Evolutionary conservation across 2,113 vertebrate genomes (phyloP).

Genomic region (Antechinus flavipes): DNA sequence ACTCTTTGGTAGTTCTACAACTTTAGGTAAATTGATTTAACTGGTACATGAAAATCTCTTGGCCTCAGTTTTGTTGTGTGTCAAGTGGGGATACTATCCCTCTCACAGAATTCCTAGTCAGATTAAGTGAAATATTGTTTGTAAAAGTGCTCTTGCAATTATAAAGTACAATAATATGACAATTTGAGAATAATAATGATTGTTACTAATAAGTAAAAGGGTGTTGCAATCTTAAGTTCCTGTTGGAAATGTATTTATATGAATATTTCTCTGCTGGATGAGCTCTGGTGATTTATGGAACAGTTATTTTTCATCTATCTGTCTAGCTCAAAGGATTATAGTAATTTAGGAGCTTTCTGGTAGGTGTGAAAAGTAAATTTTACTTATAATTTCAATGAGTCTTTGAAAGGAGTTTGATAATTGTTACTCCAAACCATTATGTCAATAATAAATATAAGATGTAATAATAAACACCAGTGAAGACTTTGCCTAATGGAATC

Average conservation of each 20-base stretch:
- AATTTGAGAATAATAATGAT: background rate
- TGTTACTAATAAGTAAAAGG: background rate
- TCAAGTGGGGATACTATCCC: background rate
- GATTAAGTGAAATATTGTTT: background rate
- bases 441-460: constrained; percentile 4
- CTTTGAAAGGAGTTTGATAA: constrained; percentile 15
- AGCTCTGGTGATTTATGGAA: constrained; percentile 4
- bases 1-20: background rate
- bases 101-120: background rate
- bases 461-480: background rate
- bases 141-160: background rate
- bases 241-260: constrained; percentile 15
- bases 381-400: constrained; percentile 22
- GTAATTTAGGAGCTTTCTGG: constrained; percentile 17
- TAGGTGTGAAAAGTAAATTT: constrained; percentile 9
- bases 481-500: background rate
- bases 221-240: background rate
- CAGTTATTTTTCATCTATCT: background rate
- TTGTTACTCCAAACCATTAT: constrained; percentile 10
- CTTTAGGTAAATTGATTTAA: background rate
- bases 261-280: background rate
- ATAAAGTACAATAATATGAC: background rate
- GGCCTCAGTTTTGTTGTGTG: background rate
- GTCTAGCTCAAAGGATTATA: background rate
- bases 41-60: background rate